These are phyloP conservation scores for Steinernema hermaphroditum DNA, from an alignment of 2,888 invertebrate species.

Conservation along the genomic window DNA sequence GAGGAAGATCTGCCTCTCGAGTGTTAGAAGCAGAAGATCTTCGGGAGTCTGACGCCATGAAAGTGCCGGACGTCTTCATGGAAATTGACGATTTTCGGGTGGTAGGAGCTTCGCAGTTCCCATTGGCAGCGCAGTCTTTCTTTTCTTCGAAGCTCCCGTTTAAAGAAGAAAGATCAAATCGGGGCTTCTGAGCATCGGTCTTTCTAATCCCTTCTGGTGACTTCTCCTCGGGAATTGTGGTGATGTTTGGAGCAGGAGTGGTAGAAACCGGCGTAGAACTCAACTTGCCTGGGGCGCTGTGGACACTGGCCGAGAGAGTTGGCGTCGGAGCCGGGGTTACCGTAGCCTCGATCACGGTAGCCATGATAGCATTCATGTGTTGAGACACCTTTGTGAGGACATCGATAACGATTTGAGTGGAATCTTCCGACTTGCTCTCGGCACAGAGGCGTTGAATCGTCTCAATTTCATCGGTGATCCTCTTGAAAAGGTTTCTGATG, in stretches of 20 bases:
- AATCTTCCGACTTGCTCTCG: slow-evolving; percentile 53
- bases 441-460: slow-evolving; percentile 57
- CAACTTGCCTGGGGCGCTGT: slow-evolving; percentile 17
- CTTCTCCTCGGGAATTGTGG: slow-evolving; percentile 1
- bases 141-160: not conserved
- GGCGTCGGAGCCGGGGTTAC: slow-evolving; percentile 4
- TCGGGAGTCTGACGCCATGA: no score
- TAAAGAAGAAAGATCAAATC: no score
- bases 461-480: slow-evolving; percentile 61
- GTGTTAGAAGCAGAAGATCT: no score
- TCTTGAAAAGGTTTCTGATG: slow-evolving; percentile 56
- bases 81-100: not conserved
- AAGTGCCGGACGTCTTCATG: no score
- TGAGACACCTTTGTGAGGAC: slow-evolving; percentile 50
- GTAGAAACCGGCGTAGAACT: slow-evolving; percentile 1
- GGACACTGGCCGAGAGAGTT: not conserved
- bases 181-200: no score
- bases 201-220: no score
- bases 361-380: slow-evolving; percentile 15
- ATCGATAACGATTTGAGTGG: slow-evolving; percentile 57
- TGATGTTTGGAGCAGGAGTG: slow-evolving; percentile 7
- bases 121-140: not conserved
- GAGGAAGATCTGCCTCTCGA: no score
- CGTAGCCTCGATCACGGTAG: slow-evolving; percentile 18
- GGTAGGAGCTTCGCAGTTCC: not conserved